Conservation (phyloP, 2,888 invertebrate species). For the Steinernema hermaphroditum region DNA sequence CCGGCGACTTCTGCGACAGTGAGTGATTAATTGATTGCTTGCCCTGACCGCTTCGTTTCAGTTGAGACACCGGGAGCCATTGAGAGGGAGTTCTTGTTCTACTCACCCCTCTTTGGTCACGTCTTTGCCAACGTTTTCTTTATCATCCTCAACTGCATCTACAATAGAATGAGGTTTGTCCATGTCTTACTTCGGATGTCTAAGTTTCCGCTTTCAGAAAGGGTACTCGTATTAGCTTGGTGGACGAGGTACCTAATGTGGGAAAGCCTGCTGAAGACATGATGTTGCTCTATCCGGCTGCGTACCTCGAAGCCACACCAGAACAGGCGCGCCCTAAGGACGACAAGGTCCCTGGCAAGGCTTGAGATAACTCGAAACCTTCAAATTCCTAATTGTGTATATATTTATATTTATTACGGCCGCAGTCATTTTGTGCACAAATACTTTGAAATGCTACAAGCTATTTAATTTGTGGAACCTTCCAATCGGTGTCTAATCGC, state of each 20-base stretch:
- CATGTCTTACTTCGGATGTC: background rate
- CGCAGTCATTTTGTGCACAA: too few species aligned
- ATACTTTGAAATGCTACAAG: too few species aligned
- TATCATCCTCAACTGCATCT: background rate
- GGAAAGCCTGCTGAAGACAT: background rate
- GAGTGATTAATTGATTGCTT: background rate
- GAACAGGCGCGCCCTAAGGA: background rate
- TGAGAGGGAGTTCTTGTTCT: background rate
- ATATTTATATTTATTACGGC: too few species aligned
- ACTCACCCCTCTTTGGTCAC: background rate
- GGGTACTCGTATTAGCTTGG: background rate
- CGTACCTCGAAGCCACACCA: background rate
- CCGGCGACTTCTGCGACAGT: background rate
- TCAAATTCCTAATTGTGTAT: too few species aligned
- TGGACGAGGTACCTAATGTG: background rate
- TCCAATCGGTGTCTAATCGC: too few species aligned
- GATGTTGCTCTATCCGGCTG: background rate
- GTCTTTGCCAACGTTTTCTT: background rate
- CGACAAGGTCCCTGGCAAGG: background rate
- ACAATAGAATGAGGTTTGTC: background rate
- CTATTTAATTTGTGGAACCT: too few species aligned
- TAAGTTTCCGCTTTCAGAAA: background rate
- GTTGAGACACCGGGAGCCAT: background rate
- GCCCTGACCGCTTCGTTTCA: background rate
- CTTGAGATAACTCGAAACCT: too few species aligned